These are phyloP conservation scores for Toxotes lorentzi DNA, from an alignment of 2,797 vertebrate species.

Conservation along the genomic window DNA sequence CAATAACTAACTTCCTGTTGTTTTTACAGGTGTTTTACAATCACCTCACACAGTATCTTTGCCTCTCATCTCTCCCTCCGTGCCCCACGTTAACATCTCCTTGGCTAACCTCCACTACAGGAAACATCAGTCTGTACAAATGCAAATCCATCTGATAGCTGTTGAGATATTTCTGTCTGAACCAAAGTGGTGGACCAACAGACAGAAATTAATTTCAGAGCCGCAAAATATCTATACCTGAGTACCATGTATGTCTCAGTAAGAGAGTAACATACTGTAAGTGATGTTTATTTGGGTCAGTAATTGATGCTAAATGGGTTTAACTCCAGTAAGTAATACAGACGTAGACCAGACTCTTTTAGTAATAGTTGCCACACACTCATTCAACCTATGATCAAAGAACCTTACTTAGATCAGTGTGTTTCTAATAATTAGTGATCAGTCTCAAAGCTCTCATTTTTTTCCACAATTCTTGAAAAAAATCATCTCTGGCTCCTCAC, in stretches of 20 bases:
- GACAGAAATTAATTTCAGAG: too few species aligned
- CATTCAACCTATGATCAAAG: not conserved
- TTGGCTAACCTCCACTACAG: not conserved
- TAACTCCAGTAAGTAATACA: too few species aligned
- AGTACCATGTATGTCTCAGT: not conserved
- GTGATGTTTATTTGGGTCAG: not conserved
- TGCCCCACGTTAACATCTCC: not conserved
- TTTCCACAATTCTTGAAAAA: not conserved
- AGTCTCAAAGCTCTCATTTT: not conserved
- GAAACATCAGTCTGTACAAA: not conserved
- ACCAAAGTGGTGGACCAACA: not conserved
- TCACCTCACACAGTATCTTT: not conserved
- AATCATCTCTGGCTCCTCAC: not conserved
- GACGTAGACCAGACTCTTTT: too few species aligned
- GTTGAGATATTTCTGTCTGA: not conserved
- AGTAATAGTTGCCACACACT: too few species aligned
- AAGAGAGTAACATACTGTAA: not conserved
- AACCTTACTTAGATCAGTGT: not conserved
- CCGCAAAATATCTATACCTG: not conserved
- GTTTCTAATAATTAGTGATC: not conserved
- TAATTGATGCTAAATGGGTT: too few species aligned
- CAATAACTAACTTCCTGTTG: not conserved
- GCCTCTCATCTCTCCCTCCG: not conserved
- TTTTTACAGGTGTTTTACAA: not conserved
- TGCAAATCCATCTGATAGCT: not conserved